phyloP scores from a whole-genome alignment of 2,797 vertebrate species.

The Rhinatrema bivittatum region DNA sequence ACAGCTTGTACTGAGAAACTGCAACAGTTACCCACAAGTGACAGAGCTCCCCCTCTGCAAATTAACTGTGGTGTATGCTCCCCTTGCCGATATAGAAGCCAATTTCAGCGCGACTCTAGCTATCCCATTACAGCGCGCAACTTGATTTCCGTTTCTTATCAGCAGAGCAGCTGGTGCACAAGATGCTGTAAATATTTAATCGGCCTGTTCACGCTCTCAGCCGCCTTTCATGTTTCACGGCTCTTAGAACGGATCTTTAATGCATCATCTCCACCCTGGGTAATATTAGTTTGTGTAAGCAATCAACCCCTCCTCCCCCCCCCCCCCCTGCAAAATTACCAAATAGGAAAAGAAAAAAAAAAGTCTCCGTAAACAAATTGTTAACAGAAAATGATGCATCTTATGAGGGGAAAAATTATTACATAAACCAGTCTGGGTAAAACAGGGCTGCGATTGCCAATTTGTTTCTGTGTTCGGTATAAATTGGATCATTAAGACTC shows the following conservation, averaged over 20 bases:
- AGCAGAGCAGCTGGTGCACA: constrained; percentile 11
- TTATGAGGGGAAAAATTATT: background rate
- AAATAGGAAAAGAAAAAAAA: background rate
- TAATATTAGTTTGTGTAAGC: no score
- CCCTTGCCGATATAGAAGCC: no score
- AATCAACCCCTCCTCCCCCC: background rate
- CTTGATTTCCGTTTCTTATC: constrained; percentile 5
- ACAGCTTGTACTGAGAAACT: no score
- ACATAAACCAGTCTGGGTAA: no score
- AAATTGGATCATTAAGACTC: constrained; percentile 44
- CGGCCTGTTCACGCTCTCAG: constrained; percentile 3
- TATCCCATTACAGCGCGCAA: background rate
- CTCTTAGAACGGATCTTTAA: constrained; percentile 6
- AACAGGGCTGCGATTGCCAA: no score
- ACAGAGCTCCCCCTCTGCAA: background rate
- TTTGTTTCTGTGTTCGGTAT: background rate
- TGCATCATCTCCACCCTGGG: background rate
- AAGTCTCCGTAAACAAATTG: no score
- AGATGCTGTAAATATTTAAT: constrained; percentile 15
- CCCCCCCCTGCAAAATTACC: background rate
- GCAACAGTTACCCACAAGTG: no score
- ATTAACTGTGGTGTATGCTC: background rate
- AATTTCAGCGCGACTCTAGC: constrained; percentile 3
- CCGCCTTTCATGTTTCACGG: constrained; percentile 7
- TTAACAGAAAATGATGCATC: background rate